These are phyloP conservation scores for Dynastes tityus DNA, from an alignment of 2,888 invertebrate species.

Conservation along the genomic window DNA sequence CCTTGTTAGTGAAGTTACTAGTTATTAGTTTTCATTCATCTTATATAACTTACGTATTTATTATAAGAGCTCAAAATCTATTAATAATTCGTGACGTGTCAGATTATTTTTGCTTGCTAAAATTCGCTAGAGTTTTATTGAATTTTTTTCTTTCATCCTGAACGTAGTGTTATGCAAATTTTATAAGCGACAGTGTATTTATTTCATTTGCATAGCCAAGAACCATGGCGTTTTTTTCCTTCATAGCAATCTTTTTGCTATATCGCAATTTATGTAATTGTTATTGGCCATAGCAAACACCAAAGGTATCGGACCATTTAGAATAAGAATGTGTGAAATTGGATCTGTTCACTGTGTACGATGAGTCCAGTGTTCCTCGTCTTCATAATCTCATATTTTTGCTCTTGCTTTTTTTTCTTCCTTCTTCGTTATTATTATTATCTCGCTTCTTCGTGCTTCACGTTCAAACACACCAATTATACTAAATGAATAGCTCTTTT, in stretches of 20 bases:
- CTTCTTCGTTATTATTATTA: neutral
- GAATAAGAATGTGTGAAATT: slow-evolving; percentile 53
- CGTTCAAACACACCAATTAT: slow-evolving; percentile 37
- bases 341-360: slow-evolving; percentile 34
- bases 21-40: no score
- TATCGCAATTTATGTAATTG: slow-evolving; percentile 51
- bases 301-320: slow-evolving; percentile 47
- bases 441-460: slow-evolving; percentile 7
- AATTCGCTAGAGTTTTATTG: no score
- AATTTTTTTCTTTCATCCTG: no score
- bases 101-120: no score
- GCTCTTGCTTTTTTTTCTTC: slow-evolving; percentile 8
- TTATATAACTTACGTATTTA: no score
- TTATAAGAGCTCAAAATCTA: no score
- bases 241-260: slow-evolving; percentile 43
- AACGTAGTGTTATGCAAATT: no score
- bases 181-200: slow-evolving; percentile 45
- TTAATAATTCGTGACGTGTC: no score
- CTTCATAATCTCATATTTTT: slow-evolving; percentile 9
- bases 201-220: slow-evolving; percentile 65
- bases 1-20: no score
- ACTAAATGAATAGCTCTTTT: slow-evolving; percentile 46
- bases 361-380: neutral
- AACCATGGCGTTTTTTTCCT: slow-evolving; percentile 56
- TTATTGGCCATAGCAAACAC: slow-evolving; percentile 45